These are phyloP conservation scores for Heliocidaris tuberculata DNA, from an alignment of 35 echinoderm and acorn worm genomes.

Conservation along the genomic window DNA sequence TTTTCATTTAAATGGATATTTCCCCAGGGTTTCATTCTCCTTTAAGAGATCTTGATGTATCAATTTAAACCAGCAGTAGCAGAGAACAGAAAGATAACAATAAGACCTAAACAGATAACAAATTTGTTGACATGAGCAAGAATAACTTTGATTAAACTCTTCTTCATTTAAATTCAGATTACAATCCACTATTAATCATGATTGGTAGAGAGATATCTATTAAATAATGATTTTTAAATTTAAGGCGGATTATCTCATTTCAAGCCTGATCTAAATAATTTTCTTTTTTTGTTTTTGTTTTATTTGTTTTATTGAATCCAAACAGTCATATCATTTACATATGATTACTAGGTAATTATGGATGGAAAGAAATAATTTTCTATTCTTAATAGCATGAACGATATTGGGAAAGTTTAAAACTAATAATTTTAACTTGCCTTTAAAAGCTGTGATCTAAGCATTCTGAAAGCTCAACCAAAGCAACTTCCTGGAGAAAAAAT, in stretches of 20 bases:
- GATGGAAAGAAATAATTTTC: too few relatives aligned
- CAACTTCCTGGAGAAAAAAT: too few relatives aligned
- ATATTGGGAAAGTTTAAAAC: background rate
- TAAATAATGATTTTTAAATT: background rate
- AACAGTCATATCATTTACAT: too few relatives aligned
- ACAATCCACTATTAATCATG: background rate
- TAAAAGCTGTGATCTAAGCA: background rate
- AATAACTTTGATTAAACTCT: background rate
- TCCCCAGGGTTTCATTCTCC: too few relatives aligned
- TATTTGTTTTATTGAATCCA: too few relatives aligned
- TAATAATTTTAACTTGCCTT: background rate
- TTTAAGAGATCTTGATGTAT: background rate
- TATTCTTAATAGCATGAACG: background rate
- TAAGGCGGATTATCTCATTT: background rate
- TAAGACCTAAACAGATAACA: background rate
- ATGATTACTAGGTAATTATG: too few relatives aligned
- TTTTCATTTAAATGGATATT: too few relatives aligned
- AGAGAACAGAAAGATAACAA: background rate
- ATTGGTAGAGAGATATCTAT: background rate
- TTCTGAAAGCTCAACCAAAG: background rate
- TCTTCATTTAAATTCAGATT: background rate
- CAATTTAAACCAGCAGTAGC: background rate
- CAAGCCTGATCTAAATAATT: too few relatives aligned
- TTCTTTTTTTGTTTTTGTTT: too few relatives aligned
- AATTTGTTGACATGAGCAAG: background rate